phyloP scores from a whole-genome alignment of 1,140 invertebrate species.

The Macrobrachium nipponense region DNA sequence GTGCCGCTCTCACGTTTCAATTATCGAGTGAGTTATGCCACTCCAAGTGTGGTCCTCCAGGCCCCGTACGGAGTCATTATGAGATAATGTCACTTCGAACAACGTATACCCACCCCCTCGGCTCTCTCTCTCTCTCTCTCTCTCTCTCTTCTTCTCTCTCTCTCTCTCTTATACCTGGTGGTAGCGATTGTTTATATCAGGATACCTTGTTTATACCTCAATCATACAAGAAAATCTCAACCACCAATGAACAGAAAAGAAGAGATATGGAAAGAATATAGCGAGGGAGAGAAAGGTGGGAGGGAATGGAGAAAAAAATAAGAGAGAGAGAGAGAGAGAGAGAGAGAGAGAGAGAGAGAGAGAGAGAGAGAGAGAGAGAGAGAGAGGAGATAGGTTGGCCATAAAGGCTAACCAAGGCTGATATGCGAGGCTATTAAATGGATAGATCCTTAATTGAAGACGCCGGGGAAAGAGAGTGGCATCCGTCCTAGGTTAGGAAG shows the following conservation, averaged over 20 bases:
- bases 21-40: conserved; percentile 40
- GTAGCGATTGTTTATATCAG: no score
- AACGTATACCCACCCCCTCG: background rate
- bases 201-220: no score
- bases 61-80: conserved; percentile 15
- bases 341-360: background rate
- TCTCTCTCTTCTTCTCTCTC: no score
- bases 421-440: conserved; percentile 29
- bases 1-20: conserved; percentile 31
- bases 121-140: no score
- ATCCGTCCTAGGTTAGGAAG: conserved; percentile 22
- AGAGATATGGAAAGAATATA: no score
- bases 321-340: background rate
- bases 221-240: no score
- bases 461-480: conserved; percentile 16
- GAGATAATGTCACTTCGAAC: conserved; percentile 34
- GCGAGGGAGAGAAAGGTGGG: no score
- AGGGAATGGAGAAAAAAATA: background rate
- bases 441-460: conserved; percentile 34
- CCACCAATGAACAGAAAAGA: no score
- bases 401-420: conserved; percentile 13
- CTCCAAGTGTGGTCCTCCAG: conserved; percentile 26
- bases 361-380: background rate
- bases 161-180: no score
- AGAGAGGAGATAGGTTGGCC: background rate